Evolutionary conservation across 2,797 vertebrate genomes (phyloP).

Genomic region (Spheniscus humboldti): DNA sequence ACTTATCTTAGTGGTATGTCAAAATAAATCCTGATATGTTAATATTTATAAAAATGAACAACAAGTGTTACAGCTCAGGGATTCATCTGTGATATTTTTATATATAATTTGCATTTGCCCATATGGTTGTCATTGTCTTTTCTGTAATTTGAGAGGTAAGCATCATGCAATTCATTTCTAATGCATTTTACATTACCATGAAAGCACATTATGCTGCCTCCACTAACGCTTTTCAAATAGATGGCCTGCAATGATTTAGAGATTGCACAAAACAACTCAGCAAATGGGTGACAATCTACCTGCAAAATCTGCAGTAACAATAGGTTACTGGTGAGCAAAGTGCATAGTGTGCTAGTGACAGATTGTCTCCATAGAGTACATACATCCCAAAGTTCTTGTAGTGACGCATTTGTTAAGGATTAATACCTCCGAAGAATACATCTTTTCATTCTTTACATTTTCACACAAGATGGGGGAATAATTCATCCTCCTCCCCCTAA

Average conservation of each 20-base stretch:
- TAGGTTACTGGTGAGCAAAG: not conserved
- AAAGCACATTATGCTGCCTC: slow-evolving; percentile 60
- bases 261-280: not conserved
- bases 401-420: not conserved
- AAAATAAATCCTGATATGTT: slow-evolving; percentile 78
- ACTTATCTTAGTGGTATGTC: slow-evolving; percentile 75
- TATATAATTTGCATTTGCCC: slow-evolving; percentile 62
- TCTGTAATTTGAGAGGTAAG: slow-evolving; percentile 65
- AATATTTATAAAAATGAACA: slow-evolving; percentile 79
- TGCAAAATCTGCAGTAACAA: not conserved
- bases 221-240: slow-evolving; percentile 21
- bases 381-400: not conserved
- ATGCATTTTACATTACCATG: slow-evolving; percentile 69
- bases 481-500: not conserved
- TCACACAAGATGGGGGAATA: not conserved
- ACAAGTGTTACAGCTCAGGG: slow-evolving; percentile 71
- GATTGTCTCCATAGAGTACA: not conserved
- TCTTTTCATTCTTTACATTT: not conserved
- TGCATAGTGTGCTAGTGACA: not conserved
- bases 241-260: slow-evolving; percentile 54
- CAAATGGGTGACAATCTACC: slow-evolving; percentile 26
- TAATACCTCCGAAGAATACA: not conserved
- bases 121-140: slow-evolving; percentile 69
- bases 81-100: slow-evolving; percentile 64
- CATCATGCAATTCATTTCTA: slow-evolving; percentile 66